These are phyloP conservation scores for Bos indicus DNA, from an alignment of 2,113 vertebrate genomes.

Conservation along the genomic window DNA sequence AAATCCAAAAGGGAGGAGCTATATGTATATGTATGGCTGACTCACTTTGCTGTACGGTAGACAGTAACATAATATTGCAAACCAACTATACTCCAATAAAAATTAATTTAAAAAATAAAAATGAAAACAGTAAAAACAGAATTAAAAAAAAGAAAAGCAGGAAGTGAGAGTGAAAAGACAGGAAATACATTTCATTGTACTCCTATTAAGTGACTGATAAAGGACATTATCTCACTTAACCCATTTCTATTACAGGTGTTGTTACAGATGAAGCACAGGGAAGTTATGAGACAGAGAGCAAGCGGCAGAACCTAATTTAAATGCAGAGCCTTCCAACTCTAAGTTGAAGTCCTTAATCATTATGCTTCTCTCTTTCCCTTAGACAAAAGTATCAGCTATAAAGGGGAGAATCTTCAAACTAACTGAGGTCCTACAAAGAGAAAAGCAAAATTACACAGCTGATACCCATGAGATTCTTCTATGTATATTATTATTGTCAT, in stretches of 20 bases:
- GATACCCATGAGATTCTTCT: background rate
- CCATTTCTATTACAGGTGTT: background rate
- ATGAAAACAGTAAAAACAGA: background rate
- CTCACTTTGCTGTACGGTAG: background rate
- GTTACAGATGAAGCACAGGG: background rate
- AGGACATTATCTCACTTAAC: constrained; percentile 4
- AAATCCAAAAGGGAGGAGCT: background rate
- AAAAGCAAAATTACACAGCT: background rate
- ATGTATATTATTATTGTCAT: background rate
- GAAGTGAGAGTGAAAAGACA: background rate
- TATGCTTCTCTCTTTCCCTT: background rate
- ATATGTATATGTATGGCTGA: background rate
- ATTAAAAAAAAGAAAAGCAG: background rate
- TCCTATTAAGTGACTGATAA: background rate
- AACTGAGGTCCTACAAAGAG: background rate
- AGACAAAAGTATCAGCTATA: background rate
- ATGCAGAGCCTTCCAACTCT: background rate
- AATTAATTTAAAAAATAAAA: background rate
- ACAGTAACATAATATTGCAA: background rate
- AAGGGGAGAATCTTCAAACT: background rate
- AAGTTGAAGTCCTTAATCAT: background rate
- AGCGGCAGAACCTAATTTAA: background rate
- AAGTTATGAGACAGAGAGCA: background rate
- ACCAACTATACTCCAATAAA: background rate
- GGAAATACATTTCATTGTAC: background rate